These are phyloP conservation scores for Mixornis gularis DNA, from an alignment of 2,113 vertebrate genomes.

Conservation along the genomic window DNA sequence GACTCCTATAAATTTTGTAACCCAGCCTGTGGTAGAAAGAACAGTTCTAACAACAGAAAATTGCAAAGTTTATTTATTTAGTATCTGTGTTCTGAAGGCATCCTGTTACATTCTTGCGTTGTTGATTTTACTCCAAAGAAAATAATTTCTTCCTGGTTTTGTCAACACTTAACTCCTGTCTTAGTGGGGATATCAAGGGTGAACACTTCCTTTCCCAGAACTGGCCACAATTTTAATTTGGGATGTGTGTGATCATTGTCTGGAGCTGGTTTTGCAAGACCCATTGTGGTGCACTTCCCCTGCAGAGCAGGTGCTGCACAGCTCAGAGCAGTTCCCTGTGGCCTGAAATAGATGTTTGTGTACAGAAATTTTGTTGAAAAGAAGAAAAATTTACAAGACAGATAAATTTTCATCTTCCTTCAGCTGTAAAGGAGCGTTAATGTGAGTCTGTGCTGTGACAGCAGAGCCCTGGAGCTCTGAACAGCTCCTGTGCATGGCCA, in stretches of 20 bases:
- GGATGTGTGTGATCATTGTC: neutral
- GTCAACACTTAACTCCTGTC: neutral
- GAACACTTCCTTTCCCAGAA: neutral
- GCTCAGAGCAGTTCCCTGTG: neutral
- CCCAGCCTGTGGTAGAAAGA: neutral
- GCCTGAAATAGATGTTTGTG: neutral
- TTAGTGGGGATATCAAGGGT: neutral
- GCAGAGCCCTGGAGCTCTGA: neutral
- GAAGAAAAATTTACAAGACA: neutral
- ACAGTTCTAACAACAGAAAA: neutral
- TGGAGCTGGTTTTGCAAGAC: neutral
- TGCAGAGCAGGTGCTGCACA: neutral
- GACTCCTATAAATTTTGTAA: neutral
- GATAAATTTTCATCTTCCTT: neutral
- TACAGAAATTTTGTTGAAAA: neutral
- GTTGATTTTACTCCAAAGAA: neutral
- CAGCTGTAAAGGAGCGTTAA: neutral
- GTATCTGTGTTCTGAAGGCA: neutral
- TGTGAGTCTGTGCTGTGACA: neutral
- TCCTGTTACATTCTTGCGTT: neutral
- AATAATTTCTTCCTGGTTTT: neutral
- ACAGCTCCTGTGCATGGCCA: neutral
- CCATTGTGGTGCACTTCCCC: accelerated
- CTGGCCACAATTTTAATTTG: neutral
- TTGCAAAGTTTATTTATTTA: neutral